Percentiles rank a stretch among this genome's conserved stretches.
Evolutionary conservation across 2,113 vertebrate genomes (phyloP).

Genomic region (Ceyx margarethae): DNA sequence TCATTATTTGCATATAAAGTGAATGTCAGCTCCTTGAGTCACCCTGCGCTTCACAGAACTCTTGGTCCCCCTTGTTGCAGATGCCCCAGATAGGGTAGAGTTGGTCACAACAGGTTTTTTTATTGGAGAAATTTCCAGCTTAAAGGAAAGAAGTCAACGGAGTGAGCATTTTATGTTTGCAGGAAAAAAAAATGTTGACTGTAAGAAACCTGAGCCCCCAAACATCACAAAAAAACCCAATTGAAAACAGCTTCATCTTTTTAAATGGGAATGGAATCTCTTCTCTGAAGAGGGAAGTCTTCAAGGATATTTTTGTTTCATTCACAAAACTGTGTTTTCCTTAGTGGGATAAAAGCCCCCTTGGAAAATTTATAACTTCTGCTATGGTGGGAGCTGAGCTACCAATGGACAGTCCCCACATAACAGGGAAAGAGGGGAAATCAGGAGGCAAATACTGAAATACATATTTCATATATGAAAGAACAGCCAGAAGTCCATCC

Average conservation of each 20-base stretch:
- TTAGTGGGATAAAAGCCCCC: background rate
- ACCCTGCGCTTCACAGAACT: background rate
- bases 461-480: accelerated
- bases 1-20: background rate
- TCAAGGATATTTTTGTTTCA: background rate
- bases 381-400: background rate
- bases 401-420: background rate
- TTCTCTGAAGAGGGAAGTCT: background rate
- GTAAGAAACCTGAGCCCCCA: background rate
- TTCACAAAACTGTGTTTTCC: background rate
- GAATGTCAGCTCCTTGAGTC: background rate
- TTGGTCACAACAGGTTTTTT: background rate
- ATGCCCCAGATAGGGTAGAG: background rate
- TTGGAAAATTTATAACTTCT: background rate
- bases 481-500: background rate
- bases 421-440: background rate
- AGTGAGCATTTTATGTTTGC: background rate
- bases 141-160: background rate
- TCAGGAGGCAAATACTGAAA: background rate
- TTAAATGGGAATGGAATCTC: background rate
- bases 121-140: background rate
- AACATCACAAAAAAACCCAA: accelerated
- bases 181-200: background rate
- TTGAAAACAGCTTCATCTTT: background rate
- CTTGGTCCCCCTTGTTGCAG: background rate